A percentile compares a stretch with the other conserved stretches of the same genome.
These are phyloP conservation scores for Notodonta ziczac DNA, from an alignment of 2,888 invertebrate genomes.

Conservation along the genomic window DNA sequence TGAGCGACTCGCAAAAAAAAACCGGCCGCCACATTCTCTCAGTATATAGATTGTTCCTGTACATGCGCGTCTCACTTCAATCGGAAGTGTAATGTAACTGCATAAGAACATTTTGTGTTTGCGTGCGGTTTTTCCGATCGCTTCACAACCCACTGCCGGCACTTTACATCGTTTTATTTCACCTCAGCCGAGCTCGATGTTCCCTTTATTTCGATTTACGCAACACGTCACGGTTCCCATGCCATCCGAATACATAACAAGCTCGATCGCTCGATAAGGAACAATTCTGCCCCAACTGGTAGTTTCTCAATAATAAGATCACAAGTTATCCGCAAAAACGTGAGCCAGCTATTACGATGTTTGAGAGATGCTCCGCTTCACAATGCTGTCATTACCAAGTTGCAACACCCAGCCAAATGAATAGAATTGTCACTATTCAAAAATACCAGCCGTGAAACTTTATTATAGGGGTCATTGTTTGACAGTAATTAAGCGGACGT, in stretches of 20 bases:
- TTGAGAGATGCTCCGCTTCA: constrained; percentile 64
- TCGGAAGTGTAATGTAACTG: constrained; percentile 42
- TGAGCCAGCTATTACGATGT: constrained; percentile 70
- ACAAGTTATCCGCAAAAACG: constrained; percentile 75
- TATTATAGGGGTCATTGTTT: constrained; percentile 26
- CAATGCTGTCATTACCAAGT: constrained; percentile 74
- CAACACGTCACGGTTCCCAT: constrained; percentile 75
- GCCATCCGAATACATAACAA: constrained; percentile 74
- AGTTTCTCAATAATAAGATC: constrained; percentile 76
- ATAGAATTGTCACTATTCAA: constrained; percentile 44
- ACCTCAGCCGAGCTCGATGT: constrained; percentile 11
- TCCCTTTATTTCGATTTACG: constrained; percentile 53
- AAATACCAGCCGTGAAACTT: constrained; percentile 36
- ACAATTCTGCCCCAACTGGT: constrained; percentile 61
- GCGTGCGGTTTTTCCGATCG: constrained; percentile 4
- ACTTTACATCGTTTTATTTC: constrained; percentile 33
- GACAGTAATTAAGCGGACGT: constrained; percentile 16
- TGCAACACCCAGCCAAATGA: constrained; percentile 55
- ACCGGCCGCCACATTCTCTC: constrained; percentile 61
- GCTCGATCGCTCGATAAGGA: constrained; percentile 71
- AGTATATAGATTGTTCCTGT: constrained; percentile 37
- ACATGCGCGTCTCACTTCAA: constrained; percentile 20
- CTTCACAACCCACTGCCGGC: constrained; percentile 10
- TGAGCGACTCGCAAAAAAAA: constrained; percentile 61
- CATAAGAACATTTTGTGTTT: constrained; percentile 5